Evolutionary conservation across 2,113 vertebrate species (phyloP).

Genomic region (Coptodon rendalli): DNA sequence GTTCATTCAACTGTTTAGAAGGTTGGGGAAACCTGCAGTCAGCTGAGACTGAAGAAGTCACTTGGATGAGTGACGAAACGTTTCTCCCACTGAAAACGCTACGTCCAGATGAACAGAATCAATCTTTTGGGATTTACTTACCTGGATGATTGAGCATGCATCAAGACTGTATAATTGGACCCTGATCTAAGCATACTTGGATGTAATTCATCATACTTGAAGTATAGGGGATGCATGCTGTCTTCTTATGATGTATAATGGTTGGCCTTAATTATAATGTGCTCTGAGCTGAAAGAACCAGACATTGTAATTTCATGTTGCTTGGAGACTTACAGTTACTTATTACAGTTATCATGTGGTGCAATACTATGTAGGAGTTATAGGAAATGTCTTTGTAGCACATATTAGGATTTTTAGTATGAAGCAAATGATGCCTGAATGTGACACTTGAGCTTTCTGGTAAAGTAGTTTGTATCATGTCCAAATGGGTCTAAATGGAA

Average conservation of each 20-base stretch:
- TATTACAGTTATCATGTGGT: neutral
- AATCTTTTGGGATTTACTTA: neutral
- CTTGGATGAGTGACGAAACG: too few relatives aligned
- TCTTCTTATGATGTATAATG: neutral
- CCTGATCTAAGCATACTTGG: neutral
- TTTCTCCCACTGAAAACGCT: too few relatives aligned
- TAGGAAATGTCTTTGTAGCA: neutral
- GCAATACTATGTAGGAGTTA: neutral
- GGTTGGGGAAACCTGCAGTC: too few relatives aligned
- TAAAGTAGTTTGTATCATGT: neutral
- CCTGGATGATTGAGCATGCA: neutral
- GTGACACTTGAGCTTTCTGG: neutral
- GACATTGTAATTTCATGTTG: neutral
- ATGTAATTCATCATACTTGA: neutral
- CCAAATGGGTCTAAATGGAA: neutral
- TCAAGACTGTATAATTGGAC: neutral
- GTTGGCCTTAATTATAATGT: neutral
- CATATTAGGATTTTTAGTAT: neutral
- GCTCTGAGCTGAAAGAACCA: neutral
- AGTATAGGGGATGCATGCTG: neutral
- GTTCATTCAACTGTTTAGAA: too few relatives aligned
- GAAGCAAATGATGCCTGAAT: neutral
- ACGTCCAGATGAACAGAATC: too few relatives aligned
- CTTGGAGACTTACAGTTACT: neutral
- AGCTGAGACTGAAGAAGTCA: too few relatives aligned